Evolutionary conservation across 2,797 vertebrate species (phyloP).

Genomic region (Pelodytes ibericus): DNA sequence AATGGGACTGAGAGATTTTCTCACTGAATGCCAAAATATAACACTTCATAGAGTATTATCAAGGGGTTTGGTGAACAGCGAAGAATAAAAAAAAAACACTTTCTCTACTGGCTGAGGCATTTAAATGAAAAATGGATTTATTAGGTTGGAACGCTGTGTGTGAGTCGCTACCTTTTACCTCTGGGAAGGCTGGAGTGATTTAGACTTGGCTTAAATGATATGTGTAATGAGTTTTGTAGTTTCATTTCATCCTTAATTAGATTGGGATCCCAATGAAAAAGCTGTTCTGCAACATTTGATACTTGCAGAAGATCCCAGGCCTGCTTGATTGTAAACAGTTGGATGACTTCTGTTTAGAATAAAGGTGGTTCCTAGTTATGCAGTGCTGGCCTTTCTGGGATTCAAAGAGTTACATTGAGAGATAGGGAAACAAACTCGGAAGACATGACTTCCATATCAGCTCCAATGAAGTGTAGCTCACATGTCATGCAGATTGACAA

Average conservation of each 20-base stretch:
- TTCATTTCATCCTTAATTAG: constrained; percentile 58
- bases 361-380: background rate
- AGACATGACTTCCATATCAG: constrained; percentile 5
- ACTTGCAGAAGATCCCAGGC: constrained; percentile 4
- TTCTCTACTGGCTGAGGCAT: constrained; percentile 48
- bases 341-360: background rate
- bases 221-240: constrained; percentile 59
- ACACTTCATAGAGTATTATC: background rate
- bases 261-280: constrained; percentile 50
- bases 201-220: constrained; percentile 59
- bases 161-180: constrained; percentile 52
- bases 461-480: constrained; percentile 17
- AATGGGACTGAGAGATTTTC: background rate
- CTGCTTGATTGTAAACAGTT: constrained; percentile 1
- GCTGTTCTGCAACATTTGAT: constrained; percentile 32
- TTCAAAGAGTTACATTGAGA: constrained; percentile 3
- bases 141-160: constrained; percentile 50
- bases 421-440: constrained; percentile 1
- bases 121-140: constrained; percentile 65
- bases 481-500: constrained; percentile 40
- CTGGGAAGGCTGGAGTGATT: constrained; percentile 43
- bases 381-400: background rate
- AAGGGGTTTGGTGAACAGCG: constrained; percentile 26
- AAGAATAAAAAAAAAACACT: constrained; percentile 22
- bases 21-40: background rate